These are phyloP conservation scores for Pelmatolapia mariae DNA, from an alignment of 2,113 vertebrate species.

Conservation along the genomic window DNA sequence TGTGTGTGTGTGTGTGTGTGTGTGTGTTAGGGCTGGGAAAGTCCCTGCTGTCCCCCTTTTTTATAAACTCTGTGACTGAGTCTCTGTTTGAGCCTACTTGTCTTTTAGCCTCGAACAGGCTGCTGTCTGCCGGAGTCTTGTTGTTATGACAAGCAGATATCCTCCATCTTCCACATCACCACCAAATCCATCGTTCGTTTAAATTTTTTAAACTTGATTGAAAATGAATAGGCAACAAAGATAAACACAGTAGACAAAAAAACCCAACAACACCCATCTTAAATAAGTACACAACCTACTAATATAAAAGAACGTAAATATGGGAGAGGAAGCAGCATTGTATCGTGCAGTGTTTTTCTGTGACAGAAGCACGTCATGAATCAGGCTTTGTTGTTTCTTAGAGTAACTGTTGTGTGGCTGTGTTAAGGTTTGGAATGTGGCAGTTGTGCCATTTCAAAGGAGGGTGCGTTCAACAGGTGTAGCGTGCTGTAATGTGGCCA, in stretches of 20 bases:
- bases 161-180: background rate
- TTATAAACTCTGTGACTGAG: background rate
- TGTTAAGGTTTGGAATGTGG: conserved; percentile 7
- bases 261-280: fast-evolving
- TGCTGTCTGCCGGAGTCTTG: conserved; percentile 33
- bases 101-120: conserved; percentile 15
- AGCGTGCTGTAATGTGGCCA: background rate
- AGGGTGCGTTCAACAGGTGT: background rate
- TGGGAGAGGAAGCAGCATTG: background rate
- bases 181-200: background rate
- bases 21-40: conserved; percentile 31
- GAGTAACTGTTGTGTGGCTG: background rate
- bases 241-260: background rate
- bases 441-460: background rate
- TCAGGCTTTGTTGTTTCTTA: background rate
- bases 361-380: background rate
- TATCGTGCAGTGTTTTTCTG: background rate
- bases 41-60: conserved; percentile 42
- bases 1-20: background rate
- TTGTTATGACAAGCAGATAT: conserved; percentile 19
- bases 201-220: background rate
- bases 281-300: fast-evolving
- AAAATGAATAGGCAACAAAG: background rate
- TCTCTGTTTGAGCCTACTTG: background rate
- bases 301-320: background rate